Conservation (phyloP, 2,113 vertebrate species). For the Gallinago jamesoni region DNA sequence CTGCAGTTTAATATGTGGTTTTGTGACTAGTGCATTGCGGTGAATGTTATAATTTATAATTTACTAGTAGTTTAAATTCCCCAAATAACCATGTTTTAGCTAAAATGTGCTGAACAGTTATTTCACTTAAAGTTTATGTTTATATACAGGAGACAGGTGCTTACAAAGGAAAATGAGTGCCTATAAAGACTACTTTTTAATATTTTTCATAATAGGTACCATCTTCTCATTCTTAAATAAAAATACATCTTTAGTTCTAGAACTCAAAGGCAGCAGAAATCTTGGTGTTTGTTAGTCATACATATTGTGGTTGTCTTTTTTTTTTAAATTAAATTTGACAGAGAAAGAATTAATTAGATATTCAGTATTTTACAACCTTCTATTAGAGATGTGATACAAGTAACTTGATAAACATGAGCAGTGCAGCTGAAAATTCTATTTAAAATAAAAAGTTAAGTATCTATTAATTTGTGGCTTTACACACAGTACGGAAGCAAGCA, state of each 20-base stretch:
- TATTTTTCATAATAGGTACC: background rate
- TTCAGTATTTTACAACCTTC: background rate
- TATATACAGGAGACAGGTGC: background rate
- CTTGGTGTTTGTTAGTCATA: background rate
- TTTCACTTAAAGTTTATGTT: background rate
- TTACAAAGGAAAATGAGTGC: background rate
- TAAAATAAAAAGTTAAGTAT: background rate
- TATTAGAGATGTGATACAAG: background rate
- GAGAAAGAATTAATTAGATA: background rate
- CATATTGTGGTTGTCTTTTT: fast-evolving
- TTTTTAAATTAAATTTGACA: background rate
- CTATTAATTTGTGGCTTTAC: background rate
- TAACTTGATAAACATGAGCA: background rate
- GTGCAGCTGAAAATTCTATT: background rate
- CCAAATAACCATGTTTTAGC: background rate
- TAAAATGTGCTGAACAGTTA: background rate
- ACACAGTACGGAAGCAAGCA: background rate
- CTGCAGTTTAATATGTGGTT: background rate
- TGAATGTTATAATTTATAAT: background rate
- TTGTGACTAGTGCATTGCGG: background rate
- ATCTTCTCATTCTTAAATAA: background rate
- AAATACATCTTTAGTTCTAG: background rate
- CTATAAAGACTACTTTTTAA: background rate
- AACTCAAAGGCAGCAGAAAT: background rate
- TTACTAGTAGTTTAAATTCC: background rate